Conservation (phyloP, 2,113 vertebrate species). For the Piaya cayana region DNA sequence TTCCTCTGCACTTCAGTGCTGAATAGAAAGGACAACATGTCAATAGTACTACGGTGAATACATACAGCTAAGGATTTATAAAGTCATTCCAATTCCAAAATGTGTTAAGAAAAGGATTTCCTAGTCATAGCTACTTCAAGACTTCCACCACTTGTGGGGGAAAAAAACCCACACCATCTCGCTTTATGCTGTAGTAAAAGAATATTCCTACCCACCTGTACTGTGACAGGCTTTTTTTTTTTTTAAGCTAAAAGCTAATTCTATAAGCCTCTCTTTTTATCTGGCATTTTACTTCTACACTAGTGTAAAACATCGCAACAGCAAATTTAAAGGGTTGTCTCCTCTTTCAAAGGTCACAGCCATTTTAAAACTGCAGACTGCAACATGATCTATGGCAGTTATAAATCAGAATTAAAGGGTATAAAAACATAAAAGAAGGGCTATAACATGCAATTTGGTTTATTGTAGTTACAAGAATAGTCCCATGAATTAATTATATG, state of each 20-base stretch:
- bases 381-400: slow-evolving; percentile 11
- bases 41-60: neutral
- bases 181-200: neutral
- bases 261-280: neutral
- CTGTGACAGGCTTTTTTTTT: neutral
- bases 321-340: slow-evolving; percentile 25
- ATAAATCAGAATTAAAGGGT: slow-evolving; percentile 23
- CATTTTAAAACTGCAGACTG: slow-evolving; percentile 51
- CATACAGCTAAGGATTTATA: neutral
- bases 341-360: slow-evolving; percentile 63
- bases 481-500: slow-evolving; percentile 1
- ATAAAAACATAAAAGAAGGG: slow-evolving; percentile 22
- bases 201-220: neutral
- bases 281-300: neutral
- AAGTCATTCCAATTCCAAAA: neutral
- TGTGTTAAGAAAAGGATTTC: neutral
- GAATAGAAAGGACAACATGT: neutral
- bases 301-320: neutral
- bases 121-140: neutral
- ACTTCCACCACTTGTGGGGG: neutral
- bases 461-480: neutral
- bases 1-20: neutral
- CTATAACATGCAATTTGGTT: neutral
- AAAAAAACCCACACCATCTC: neutral
- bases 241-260: neutral